These are phyloP conservation scores for Pycnonotus jocosus DNA, from an alignment of 2,113 vertebrate species.

Conservation along the genomic window DNA sequence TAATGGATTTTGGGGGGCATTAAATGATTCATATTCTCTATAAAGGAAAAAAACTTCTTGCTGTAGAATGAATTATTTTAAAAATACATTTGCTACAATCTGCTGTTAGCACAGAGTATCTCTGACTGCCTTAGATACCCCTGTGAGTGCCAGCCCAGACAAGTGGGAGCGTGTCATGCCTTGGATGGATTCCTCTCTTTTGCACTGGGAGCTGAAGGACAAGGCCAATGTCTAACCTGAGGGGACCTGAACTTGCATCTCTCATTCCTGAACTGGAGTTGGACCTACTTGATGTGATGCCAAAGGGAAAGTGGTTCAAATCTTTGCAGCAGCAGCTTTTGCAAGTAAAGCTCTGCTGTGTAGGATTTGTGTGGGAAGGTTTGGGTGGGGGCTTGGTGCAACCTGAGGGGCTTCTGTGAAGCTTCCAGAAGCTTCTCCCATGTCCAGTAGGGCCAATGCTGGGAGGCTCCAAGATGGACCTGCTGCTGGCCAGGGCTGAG, in stretches of 20 bases:
- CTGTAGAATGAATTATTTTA: not conserved
- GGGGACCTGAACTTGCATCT: not conserved
- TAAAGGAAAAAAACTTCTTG: not conserved
- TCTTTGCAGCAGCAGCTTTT: not conserved
- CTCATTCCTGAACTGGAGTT: not conserved
- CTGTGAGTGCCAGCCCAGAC: not conserved
- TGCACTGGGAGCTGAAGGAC: not conserved
- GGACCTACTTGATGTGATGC: rapidly evolving
- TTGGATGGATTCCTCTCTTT: not conserved
- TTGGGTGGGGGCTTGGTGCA: not conserved
- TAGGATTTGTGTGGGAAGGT: not conserved
- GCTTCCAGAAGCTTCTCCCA: not conserved
- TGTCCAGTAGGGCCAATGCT: rapidly evolving
- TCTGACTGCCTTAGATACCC: not conserved
- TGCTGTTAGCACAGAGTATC: not conserved
- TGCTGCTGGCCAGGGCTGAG: not conserved
- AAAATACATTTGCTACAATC: not conserved
- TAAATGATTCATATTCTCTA: conserved; percentile 30
- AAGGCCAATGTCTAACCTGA: not conserved
- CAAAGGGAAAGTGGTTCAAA: not conserved
- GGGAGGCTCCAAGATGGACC: too few relatives aligned
- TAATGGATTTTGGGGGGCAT: not conserved
- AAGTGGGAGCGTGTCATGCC: not conserved
- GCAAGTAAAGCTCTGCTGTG: not conserved
- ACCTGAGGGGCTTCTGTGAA: not conserved